phyloP scores from a whole-genome alignment of 2,888 invertebrate genomes.

The Erannis defoliaria region DNA sequence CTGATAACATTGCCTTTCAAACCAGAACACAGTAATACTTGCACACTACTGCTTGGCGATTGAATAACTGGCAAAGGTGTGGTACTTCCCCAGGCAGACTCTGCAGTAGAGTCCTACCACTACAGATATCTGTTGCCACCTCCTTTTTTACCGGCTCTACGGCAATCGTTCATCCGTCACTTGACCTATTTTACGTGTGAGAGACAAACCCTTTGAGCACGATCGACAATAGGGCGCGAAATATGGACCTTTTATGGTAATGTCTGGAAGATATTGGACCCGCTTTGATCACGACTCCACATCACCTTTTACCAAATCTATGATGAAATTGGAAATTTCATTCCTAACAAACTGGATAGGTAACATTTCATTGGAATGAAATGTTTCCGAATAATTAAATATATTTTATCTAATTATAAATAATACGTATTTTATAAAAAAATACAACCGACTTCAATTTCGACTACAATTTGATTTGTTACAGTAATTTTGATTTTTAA shows the following conservation, averaged over 20 bases:
- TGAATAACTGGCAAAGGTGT: too few relatives aligned
- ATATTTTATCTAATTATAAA: too few relatives aligned
- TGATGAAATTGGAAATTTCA: neutral
- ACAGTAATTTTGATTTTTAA: too few relatives aligned
- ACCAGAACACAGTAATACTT: too few relatives aligned
- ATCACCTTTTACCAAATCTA: constrained; percentile 21
- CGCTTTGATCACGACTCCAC: constrained; percentile 28
- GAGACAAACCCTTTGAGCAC: constrained; percentile 50
- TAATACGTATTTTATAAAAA: too few relatives aligned
- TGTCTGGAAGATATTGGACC: constrained; percentile 36
- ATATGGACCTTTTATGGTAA: constrained; percentile 48
- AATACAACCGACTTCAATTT: too few relatives aligned
- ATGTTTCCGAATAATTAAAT: neutral
- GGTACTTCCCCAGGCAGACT: too few relatives aligned
- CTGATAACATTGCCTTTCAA: too few relatives aligned
- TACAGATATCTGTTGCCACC: neutral
- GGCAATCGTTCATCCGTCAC: constrained; percentile 54
- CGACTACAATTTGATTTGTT: too few relatives aligned
- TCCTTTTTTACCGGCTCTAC: neutral
- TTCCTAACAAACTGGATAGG: neutral
- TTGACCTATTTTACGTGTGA: constrained; percentile 60
- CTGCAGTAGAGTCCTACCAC: too few relatives aligned
- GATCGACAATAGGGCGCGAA: constrained; percentile 44
- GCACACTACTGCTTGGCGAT: too few relatives aligned
- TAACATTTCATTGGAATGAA: neutral